A percentile compares a stretch with the other conserved stretches of the same genome.
Conservation (phyloP, 2,113 vertebrate genomes). For the Dinomys branickii region DNA sequence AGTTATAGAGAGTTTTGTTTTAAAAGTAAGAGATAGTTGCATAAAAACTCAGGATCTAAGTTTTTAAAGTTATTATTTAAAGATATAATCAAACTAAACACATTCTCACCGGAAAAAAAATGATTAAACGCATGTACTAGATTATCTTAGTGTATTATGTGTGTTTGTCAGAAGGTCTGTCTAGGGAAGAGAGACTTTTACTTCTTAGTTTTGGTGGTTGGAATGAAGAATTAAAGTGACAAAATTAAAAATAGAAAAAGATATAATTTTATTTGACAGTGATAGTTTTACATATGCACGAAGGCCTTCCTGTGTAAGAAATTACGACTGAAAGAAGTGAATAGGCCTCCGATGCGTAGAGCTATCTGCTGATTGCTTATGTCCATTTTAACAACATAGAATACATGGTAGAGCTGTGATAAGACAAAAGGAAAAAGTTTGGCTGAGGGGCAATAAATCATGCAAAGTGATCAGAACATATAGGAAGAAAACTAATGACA, state of each 20-base stretch:
- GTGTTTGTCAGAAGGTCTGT: background rate
- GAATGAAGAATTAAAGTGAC: background rate
- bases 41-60: background rate
- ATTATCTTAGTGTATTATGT: background rate
- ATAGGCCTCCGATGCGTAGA: background rate
- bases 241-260: background rate
- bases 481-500: background rate
- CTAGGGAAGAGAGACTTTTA: background rate
- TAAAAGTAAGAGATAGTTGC: background rate
- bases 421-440: background rate
- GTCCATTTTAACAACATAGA: background rate
- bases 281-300: background rate
- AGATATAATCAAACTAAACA: background rate
- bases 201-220: background rate
- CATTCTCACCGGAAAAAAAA: background rate
- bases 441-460: background rate
- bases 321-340: background rate
- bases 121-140: background rate
- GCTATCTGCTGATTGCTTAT: background rate
- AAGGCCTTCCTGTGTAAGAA: background rate
- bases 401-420: background rate
- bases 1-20: background rate
- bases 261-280: background rate
- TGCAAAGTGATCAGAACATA: background rate
- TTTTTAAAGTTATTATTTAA: background rate